Base-by-base conservation (phyloP, 2,888 invertebrate species). In the Hypercompe scribonia region DNA sequence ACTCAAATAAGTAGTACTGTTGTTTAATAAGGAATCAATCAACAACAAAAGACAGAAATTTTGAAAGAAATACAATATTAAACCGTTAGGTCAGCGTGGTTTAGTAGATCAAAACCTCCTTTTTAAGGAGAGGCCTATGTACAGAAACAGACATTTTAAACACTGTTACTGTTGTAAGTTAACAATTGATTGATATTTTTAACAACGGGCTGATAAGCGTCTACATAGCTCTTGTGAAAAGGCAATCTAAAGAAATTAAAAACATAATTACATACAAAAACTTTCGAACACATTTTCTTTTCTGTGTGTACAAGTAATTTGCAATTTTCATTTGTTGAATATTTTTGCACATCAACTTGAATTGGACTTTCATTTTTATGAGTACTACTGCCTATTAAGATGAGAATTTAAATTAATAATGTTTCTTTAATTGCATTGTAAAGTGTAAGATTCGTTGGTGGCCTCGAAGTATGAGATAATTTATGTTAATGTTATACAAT, bases 391-490 rank as follows among this genome's bases (percentile, higher is more conserved):
- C 34, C 61, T 73, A 83, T 81, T 81, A 83, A 68, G 46, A 46
- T 71, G 74, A 73, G 50, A 67, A 81, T 81, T 68, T 81, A 74
- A 81, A 68, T 73, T 81, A 83, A 81, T 74, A 76, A 81, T 72
- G 79, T 83, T 65, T 70, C 72, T 78, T 71, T 50, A 50, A 67
- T 71, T 70, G 18, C 71, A 50, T 46, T 70, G 39, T 36, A 39
- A 54, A 69, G 31, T 15, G 24, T 69, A 63, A 33, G 24, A 61
- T 58, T 33, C 24, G 39, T 21, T 36, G 24, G 70, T 64, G n/a
- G 58, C 28, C 54, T 54, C 54, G 54, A 31, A 42, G 28, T 42
- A n/a, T 42, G 42, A 42, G 31, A 39, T 15, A 15, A 13, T 58
- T 58, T 58, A 28, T 15, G 58, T 28, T 58, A 28, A 58, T n/a